Conservation (phyloP, 1,140 invertebrate genomes). For the Artemia franciscana region DNA sequence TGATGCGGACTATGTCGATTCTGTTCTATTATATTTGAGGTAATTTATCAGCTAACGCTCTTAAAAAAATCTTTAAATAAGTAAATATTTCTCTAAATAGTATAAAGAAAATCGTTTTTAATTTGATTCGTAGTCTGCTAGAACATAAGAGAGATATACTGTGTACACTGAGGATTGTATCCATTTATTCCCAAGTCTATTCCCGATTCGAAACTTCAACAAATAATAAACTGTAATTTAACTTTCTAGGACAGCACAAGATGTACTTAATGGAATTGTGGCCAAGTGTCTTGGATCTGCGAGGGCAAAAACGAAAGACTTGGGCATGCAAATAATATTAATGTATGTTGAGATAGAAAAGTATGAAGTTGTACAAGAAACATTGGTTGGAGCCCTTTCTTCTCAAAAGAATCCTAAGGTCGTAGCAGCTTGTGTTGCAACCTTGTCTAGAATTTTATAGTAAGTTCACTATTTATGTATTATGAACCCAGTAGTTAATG, state of each 20-base stretch:
- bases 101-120: background rate
- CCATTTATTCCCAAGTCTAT: too few species aligned
- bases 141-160: background rate
- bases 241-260: conserved; percentile 47
- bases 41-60: too few species aligned
- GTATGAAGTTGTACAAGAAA: conserved; percentile 67
- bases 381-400: conserved; percentile 64
- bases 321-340: conserved; percentile 61
- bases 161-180: too few species aligned
- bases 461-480: conserved; percentile 15
- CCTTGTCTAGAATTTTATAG: conserved; percentile 45
- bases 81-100: too few species aligned
- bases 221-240: too few species aligned
- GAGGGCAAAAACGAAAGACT: conserved; percentile 71
- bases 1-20: too few species aligned
- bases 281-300: conserved; percentile 76
- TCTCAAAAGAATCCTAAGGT: conserved; percentile 92
- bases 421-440: conserved; percentile 53
- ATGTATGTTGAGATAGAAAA: conserved; percentile 94
- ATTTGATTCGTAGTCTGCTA: background rate
- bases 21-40: too few species aligned
- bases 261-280: conserved; percentile 70
- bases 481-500: background rate
- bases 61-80: too few species aligned
- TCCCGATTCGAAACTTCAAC: too few species aligned